Evolutionary conservation across 2,888 invertebrate species (phyloP), one percentile per base, ranked within the genome.

Genomic region (Pemphredon lugubris): DNA sequence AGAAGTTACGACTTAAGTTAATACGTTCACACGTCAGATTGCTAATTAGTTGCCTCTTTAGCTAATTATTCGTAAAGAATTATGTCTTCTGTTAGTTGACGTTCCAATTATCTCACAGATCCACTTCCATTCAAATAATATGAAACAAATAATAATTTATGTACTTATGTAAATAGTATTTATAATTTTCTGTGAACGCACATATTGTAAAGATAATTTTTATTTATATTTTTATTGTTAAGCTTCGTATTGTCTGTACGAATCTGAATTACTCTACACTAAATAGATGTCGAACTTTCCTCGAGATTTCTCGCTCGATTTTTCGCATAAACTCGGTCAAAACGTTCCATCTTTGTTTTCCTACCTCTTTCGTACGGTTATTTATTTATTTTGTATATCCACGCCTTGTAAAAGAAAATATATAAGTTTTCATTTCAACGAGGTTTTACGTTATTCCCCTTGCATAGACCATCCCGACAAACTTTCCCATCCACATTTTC

Each of bases 371-470:
- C 65, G 40, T 34, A 50, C 18, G 47, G 61, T 40, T 16, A 34
- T 63, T 71, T 63, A 51, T 59, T 75, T 66, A 66, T 73, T 66
- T 66, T 64, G 32, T 23, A 58, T 45, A 40, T 57, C 5, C 34
- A 40, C 42, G 45, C 37, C 57, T 47, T 74, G 68, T 64, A 58
- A 73, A 45, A 37, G 54, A 34, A 67, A 75, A 75, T 74, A 75
- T 67, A 75, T 16, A 39, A 67, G 47, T 60, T 60, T 66, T 60
- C 37, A 73, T 73, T 71, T 71, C 37, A 65, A 71, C 42, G n/a
- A 64, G 20, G 71, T 37, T 71, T 40, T 70, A 7, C 9, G 70
- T 72, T 72, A 64, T 64, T 72, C 18, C 44, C 70, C 7, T 61
- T 23, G 34, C n/a, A 26, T 61, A 40, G 60, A 48, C 1, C 2